Evolutionary conservation across 2,888 invertebrate species (phyloP).

Genomic region (Cantharis flavilabris): DNA sequence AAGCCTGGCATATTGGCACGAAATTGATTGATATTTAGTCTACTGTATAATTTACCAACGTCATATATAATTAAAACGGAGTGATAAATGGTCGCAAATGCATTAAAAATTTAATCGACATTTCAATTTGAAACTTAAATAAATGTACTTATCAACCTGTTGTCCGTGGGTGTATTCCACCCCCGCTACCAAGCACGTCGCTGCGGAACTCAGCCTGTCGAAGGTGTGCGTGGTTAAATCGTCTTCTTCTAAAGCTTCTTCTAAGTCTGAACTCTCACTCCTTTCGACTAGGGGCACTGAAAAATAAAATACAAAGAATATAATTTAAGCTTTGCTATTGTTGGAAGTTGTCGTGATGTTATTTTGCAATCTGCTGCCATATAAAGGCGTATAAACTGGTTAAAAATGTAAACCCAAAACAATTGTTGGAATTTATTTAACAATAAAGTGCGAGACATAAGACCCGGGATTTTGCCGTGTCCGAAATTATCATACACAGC

Average conservation of each 20-base stretch:
- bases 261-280: conserved; percentile 25
- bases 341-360: background rate
- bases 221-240: conserved; percentile 53
- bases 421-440: background rate
- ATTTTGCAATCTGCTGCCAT: background rate
- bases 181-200: conserved; percentile 56
- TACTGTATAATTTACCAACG: background rate
- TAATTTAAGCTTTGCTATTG: background rate
- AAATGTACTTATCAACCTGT: conserved; percentile 49
- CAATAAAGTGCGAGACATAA: background rate
- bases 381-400: background rate
- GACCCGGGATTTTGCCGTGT: background rate
- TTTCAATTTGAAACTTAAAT: background rate
- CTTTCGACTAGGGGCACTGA: conserved; percentile 20
- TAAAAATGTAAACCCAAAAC: background rate
- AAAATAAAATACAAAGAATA: conserved; percentile 1
- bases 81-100: background rate
- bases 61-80: background rate
- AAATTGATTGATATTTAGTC: background rate
- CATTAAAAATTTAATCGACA: background rate
- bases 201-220: conserved; percentile 54
- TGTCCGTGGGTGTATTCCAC: conserved; percentile 58
- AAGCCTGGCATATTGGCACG: background rate
- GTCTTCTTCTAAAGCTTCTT: conserved; percentile 47
- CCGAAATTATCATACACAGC: background rate